A percentile compares a stretch with the other conserved stretches of the same genome.
These are phyloP conservation scores for Leptonema lineaticorne DNA, from an alignment of 1,140 invertebrate species.

Conservation along the genomic window DNA sequence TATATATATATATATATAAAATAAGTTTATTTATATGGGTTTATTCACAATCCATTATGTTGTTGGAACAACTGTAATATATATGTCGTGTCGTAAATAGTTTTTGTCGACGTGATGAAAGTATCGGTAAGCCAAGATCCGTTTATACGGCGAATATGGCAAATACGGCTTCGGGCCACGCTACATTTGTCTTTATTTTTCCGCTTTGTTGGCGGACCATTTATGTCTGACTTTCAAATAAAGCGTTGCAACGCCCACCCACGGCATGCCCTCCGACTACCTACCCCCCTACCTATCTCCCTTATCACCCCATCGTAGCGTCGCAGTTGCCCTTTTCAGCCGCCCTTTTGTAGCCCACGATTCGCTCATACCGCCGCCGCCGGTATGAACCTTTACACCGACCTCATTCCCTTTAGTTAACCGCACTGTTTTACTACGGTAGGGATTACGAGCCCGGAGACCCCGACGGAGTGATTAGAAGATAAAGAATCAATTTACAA, in stretches of 20 bases:
- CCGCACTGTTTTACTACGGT: slow-evolving; percentile 9
- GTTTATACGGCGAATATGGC: slow-evolving; percentile 5
- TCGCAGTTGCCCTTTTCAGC: background rate
- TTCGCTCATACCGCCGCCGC: too few relatives aligned
- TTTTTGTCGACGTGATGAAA: background rate
- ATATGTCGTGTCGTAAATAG: too few relatives aligned
- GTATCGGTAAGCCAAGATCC: slow-evolving; percentile 3
- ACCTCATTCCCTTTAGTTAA: background rate
- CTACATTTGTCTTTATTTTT: slow-evolving; percentile 42
- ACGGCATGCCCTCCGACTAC: background rate
- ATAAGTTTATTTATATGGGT: too few relatives aligned
- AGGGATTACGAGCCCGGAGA: slow-evolving; percentile 15
- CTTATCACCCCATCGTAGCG: background rate
- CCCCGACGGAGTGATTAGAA: slow-evolving; percentile 26
- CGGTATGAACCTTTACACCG: too few relatives aligned
- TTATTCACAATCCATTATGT: too few relatives aligned
- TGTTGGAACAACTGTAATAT: too few relatives aligned
- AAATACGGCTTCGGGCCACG: slow-evolving; percentile 6
- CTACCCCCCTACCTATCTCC: background rate
- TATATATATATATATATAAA: background rate
- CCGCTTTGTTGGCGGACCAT: slow-evolving; percentile 40
- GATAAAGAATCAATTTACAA: slow-evolving; percentile 34
- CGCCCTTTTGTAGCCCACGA: too few relatives aligned
- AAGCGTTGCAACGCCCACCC: slow-evolving; percentile 34
- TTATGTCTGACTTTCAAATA: slow-evolving; percentile 42